Evolutionary conservation across 2,888 invertebrate genomes (phyloP).

Genomic region (Leptopterna dolabrata): DNA sequence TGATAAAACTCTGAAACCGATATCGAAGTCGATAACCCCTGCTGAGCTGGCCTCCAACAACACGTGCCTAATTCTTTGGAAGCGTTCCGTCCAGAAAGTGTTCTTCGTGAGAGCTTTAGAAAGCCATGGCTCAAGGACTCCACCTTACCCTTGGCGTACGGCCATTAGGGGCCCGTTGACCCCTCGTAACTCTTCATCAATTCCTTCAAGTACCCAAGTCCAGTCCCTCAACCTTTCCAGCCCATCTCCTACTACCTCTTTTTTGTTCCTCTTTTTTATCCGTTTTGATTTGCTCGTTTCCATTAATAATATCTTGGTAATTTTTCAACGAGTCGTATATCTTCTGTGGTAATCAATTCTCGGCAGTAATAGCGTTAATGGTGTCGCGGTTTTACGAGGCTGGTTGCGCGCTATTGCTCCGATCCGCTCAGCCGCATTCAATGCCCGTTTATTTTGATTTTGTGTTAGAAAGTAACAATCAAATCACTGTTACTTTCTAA

Average conservation of each 20-base stretch:
- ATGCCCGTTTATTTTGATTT: background rate
- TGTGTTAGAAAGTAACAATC: background rate
- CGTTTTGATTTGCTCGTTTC: slow-evolving; percentile 8
- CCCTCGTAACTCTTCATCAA: slow-evolving; percentile 51
- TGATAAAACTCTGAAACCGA: background rate
- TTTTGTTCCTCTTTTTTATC: background rate
- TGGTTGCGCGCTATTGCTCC: background rate
- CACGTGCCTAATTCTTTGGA: slow-evolving; percentile 37
- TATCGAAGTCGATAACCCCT: slow-evolving; percentile 26
- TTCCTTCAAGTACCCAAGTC: slow-evolving; percentile 45
- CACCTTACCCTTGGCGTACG: slow-evolving; percentile 48
- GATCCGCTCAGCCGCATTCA: background rate
- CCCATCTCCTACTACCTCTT: background rate
- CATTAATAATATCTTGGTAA: background rate
- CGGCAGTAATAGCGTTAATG: background rate
- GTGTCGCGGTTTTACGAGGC: background rate
- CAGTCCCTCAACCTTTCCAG: background rate
- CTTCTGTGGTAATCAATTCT: background rate
- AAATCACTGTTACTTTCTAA: background rate
- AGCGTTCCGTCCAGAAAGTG: background rate
- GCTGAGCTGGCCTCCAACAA: slow-evolving; percentile 10
- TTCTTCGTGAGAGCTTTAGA: slow-evolving; percentile 39
- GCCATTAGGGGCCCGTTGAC: slow-evolving; percentile 51
- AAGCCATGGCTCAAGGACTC: slow-evolving; percentile 47
- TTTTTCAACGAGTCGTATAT: slow-evolving; percentile 14